phyloP scores from a whole-genome alignment of 2,888 invertebrate genomes.

The Pharmacophagus antenor region DNA sequence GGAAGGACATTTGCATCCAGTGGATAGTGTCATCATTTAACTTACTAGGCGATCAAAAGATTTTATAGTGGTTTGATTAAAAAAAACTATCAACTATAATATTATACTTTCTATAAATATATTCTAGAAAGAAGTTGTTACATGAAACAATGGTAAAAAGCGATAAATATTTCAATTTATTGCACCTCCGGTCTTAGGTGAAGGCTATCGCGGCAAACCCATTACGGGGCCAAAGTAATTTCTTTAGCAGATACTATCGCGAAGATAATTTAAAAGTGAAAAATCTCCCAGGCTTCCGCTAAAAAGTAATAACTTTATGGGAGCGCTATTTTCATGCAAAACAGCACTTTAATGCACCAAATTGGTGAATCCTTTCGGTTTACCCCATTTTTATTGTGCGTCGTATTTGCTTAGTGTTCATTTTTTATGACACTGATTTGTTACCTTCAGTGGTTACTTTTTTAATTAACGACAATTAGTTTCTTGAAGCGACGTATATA shows the following conservation, averaged over 20 bases:
- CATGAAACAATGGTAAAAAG: constrained; percentile 34
- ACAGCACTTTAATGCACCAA: constrained; percentile 72
- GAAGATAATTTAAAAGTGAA: constrained; percentile 56
- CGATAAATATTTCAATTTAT: constrained; percentile 38
- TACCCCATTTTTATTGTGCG: constrained; percentile 56
- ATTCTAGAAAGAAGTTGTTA: constrained; percentile 13
- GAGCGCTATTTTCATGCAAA: constrained; percentile 57
- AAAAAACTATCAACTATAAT: too few species aligned
- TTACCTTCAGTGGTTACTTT: too few species aligned
- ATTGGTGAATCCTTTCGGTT: constrained; percentile 63
- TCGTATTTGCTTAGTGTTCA: constrained; percentile 58
- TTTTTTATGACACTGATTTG: too few species aligned
- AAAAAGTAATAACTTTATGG: constrained; percentile 62
- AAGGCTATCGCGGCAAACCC: constrained; percentile 33
- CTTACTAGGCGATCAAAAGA: too few species aligned
- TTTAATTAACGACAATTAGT: too few species aligned
- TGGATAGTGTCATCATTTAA: too few species aligned
- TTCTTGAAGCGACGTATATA: too few species aligned
- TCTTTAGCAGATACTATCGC: constrained; percentile 43
- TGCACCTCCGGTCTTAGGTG: constrained; percentile 35
- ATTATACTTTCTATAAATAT: neutral
- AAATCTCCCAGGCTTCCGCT: constrained; percentile 61
- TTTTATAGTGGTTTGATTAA: too few species aligned
- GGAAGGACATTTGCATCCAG: too few species aligned
- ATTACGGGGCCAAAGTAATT: constrained; percentile 36